Evolutionary conservation across 2,888 invertebrate genomes (phyloP).

Genomic region (Drosophila maculinotata): DNA sequence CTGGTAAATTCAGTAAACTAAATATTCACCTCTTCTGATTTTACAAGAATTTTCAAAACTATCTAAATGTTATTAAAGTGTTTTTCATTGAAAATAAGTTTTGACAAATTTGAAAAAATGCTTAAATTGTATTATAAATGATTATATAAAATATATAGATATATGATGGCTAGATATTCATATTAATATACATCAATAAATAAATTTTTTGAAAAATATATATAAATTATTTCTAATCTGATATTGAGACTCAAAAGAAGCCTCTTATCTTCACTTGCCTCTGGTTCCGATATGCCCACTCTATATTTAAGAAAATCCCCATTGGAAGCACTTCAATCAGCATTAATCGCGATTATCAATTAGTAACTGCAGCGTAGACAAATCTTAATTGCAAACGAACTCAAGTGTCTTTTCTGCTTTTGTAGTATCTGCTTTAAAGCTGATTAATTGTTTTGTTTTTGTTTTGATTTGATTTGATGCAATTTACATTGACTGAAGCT

Average conservation of each 20-base stretch:
- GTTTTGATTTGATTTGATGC: slow-evolving; percentile 38
- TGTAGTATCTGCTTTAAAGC: slow-evolving; percentile 33
- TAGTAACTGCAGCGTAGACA: slow-evolving; percentile 36
- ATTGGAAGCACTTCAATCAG: slow-evolving; percentile 32
- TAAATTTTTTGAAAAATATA: too few relatives aligned
- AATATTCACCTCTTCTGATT: background rate
- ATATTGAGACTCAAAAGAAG: too few relatives aligned
- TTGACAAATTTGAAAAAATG: too few relatives aligned
- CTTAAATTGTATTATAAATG: too few relatives aligned
- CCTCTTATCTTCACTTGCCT: too few relatives aligned
- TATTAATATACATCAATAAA: too few relatives aligned
- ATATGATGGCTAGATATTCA: too few relatives aligned
- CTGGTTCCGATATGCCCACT: background rate
- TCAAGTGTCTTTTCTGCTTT: slow-evolving; percentile 39
- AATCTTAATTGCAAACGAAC: slow-evolving; percentile 50
- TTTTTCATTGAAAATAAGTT: too few relatives aligned
- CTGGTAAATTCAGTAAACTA: too few relatives aligned
- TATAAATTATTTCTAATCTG: too few relatives aligned
- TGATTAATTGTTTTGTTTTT: slow-evolving; percentile 73
- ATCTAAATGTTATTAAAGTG: too few relatives aligned
- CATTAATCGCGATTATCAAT: slow-evolving; percentile 45
- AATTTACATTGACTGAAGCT: slow-evolving; percentile 47
- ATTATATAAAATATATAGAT: too few relatives aligned
- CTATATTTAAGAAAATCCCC: background rate
- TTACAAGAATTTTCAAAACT: background rate